Conservation (phyloP, 2,797 vertebrate species). For the Chelidonichthys spinosus region DNA sequence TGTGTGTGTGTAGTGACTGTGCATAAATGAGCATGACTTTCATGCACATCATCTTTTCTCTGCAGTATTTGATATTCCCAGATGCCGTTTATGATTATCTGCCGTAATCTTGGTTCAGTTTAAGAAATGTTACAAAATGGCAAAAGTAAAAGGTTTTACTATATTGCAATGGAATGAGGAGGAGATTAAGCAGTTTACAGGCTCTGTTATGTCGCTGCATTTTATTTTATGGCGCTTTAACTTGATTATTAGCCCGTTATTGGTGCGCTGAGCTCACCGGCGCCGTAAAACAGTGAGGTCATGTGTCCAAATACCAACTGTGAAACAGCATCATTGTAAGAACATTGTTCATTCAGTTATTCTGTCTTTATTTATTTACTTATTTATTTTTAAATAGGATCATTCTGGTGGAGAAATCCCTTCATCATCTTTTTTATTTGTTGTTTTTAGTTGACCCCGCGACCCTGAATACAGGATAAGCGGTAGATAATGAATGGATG, state of each 20-base stretch:
- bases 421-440: no score
- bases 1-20: background rate
- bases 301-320: constrained; percentile 7
- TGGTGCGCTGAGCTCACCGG: constrained; percentile 6
- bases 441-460: no score
- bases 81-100: constrained; percentile 31
- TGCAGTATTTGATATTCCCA: constrained; percentile 11
- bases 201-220: background rate
- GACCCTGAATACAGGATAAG: no score
- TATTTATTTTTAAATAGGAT: background rate
- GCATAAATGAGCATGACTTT: constrained; percentile 28
- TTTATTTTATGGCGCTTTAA: background rate
- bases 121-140: background rate
- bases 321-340: background rate
- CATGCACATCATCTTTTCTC: background rate
- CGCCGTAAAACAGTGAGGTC: background rate
- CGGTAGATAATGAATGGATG: no score
- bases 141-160: background rate
- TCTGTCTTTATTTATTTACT: background rate
- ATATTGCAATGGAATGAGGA: background rate
- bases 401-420: background rate
- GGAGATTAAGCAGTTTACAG: constrained; percentile 12
- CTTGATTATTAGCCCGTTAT: background rate
- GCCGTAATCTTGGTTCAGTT: background rate
- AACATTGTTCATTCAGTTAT: background rate